These are phyloP conservation scores for Meandrusa payeni DNA, from an alignment of 2,888 invertebrate genomes.

Conservation along the genomic window DNA sequence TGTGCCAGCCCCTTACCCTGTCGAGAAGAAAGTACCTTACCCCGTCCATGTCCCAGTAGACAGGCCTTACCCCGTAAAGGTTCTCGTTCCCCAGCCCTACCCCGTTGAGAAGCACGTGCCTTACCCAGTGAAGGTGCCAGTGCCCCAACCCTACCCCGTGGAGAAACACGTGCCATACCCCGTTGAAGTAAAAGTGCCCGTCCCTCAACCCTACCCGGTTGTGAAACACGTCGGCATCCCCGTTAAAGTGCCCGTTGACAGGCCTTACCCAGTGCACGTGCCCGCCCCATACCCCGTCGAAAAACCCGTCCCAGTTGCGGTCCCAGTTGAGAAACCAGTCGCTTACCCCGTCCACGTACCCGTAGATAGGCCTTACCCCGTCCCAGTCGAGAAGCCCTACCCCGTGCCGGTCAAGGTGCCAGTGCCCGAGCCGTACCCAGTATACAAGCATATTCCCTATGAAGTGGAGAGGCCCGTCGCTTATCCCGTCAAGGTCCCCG, in stretches of 20 bases:
- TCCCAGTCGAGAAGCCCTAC: constrained; percentile 84
- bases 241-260: constrained; percentile 85
- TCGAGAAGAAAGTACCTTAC: constrained; percentile 83
- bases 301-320: constrained; percentile 86
- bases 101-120: constrained; percentile 86
- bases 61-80: constrained; percentile 83
- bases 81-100: constrained; percentile 83
- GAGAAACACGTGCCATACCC: constrained; percentile 83
- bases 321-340: constrained; percentile 84
- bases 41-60: constrained; percentile 85
- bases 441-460: constrained; percentile 85
- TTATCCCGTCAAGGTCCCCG: constrained; percentile 86
- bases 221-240: constrained; percentile 81
- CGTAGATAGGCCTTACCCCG: constrained; percentile 82
- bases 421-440: constrained; percentile 82
- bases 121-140: constrained; percentile 86
- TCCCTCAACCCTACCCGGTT: constrained; percentile 83
- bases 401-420: constrained; percentile 80
- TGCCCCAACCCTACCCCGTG: constrained; percentile 86
- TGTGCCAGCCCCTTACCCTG: constrained; percentile 85
- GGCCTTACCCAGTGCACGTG: constrained; percentile 85
- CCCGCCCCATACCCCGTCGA: constrained; percentile 88
- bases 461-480: constrained; percentile 86
- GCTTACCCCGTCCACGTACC: constrained; percentile 87
- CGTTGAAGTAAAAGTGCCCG: constrained; percentile 81